Percentiles rank a stretch among this genome's conserved stretches.
Conservation (phyloP, 2,113 vertebrate genomes). For the Phyllopteryx taeniolatus region DNA sequence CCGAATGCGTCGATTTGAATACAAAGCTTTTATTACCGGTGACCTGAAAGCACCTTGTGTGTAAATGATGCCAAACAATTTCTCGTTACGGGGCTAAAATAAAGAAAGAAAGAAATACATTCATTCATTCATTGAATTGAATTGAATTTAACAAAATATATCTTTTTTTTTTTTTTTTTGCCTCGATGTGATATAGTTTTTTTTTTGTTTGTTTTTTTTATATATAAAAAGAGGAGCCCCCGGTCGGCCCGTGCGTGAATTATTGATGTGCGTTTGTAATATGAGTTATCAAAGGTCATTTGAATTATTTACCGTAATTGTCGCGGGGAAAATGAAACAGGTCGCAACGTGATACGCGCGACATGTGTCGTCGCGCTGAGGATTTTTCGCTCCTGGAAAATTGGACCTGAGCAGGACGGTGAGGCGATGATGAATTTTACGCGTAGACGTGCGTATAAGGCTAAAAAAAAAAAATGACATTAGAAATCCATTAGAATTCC, state of each 20-base stretch:
- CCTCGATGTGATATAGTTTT: neutral
- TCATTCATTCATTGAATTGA: too few relatives aligned
- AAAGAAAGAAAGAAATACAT: too few relatives aligned
- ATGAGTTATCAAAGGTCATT: constrained; percentile 95
- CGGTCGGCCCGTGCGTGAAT: neutral
- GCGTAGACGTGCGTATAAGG: neutral
- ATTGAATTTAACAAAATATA: too few relatives aligned
- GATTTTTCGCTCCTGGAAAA: constrained; percentile 55
- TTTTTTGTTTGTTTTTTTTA: neutral
- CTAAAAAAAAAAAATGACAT: too few relatives aligned
- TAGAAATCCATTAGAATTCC: too few relatives aligned
- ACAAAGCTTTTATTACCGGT: constrained; percentile 64
- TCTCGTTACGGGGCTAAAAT: neutral
- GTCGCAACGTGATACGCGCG: constrained; percentile 83
- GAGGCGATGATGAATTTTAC: neutral
- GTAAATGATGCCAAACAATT: constrained; percentile 46
- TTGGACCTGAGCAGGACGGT: constrained; percentile 1
- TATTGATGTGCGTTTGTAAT: constrained; percentile 85
- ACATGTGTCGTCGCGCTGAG: constrained; percentile 80
- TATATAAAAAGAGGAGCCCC: constrained; percentile 1
- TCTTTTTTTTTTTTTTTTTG: too few relatives aligned
- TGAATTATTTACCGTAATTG: constrained; percentile 93
- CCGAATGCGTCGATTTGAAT: constrained; percentile 47
- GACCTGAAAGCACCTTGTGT: constrained; percentile 39
- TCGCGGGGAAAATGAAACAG: constrained; percentile 85